Evolutionary conservation across 2,113 vertebrate species (phyloP).

Genomic region (Phasianus colchicus): DNA sequence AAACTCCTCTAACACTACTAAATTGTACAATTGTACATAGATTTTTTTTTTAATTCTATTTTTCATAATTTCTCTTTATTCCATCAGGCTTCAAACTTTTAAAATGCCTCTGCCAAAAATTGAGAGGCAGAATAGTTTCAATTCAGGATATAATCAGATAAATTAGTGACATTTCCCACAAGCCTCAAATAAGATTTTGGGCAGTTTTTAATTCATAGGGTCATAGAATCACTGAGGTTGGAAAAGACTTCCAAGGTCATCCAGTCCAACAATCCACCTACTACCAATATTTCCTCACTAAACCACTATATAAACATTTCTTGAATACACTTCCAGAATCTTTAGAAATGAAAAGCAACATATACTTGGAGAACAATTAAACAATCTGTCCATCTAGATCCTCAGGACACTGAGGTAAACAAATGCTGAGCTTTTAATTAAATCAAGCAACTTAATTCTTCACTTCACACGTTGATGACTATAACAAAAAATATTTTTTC

Average conservation of each 20-base stretch:
- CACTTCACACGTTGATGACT: not conserved
- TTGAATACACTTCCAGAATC: not conserved
- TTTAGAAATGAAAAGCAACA: not conserved
- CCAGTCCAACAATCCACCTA: too few relatives aligned
- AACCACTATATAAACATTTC: too few relatives aligned
- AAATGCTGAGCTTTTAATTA: not conserved
- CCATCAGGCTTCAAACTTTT: not conserved
- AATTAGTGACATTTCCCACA: not conserved
- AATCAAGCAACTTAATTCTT: not conserved
- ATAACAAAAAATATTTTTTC: not conserved
- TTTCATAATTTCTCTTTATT: not conserved
- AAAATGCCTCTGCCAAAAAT: not conserved
- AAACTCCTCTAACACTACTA: not conserved
- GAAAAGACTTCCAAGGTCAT: too few relatives aligned
- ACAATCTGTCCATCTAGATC: not conserved
- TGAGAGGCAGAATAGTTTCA: not conserved
- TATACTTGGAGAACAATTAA: not conserved
- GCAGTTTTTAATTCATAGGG: not conserved
- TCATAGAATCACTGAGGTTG: too few relatives aligned
- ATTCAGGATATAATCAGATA: not conserved
- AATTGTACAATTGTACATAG: not conserved
- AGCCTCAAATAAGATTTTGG: not conserved
- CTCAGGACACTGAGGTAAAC: not conserved
- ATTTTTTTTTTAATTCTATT: not conserved
- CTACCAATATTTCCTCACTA: too few relatives aligned